Percentiles rank a stretch among this genome's conserved stretches.
Evolutionary conservation across 2,113 vertebrate genomes (phyloP).

Genomic region (Anolis sagrei): DNA sequence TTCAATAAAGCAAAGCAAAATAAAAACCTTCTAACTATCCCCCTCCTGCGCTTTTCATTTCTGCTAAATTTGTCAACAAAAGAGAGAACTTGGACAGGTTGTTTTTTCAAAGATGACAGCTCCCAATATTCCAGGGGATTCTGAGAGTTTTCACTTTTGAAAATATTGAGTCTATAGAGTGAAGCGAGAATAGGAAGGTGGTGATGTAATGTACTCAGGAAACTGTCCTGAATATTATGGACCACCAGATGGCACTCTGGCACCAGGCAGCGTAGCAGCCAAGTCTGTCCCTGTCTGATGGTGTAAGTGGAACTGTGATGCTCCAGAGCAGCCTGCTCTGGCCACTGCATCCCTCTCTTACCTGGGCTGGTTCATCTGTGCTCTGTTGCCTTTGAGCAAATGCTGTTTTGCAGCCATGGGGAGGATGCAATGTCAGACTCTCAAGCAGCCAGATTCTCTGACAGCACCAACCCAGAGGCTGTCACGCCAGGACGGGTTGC

Average conservation of each 20-base stretch:
- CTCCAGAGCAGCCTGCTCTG: neutral
- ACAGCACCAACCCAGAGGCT: constrained; percentile 23
- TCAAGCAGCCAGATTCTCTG: constrained; percentile 13
- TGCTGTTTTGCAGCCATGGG: constrained; percentile 9
- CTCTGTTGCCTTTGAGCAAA: constrained; percentile 9
- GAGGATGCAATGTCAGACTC: neutral
- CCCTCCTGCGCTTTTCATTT: neutral
- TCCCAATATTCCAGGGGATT: too few relatives aligned
- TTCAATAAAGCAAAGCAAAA: neutral
- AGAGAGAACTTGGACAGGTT: too few relatives aligned
- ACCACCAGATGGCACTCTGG: constrained; percentile 66
- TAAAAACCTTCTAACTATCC: neutral
- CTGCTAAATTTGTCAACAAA: neutral
- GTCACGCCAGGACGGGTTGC: constrained; percentile 62
- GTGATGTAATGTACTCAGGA: neutral
- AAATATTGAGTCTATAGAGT: neutral
- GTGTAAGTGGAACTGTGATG: neutral
- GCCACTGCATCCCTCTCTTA: neutral
- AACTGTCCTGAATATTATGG: neutral
- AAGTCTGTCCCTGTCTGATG: neutral
- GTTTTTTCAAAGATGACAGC: too few relatives aligned
- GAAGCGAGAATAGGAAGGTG: too few relatives aligned
- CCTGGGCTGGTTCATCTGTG: constrained; percentile 2
- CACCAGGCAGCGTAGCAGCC: constrained; percentile 29
- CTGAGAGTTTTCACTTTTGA: too few relatives aligned